These are phyloP conservation scores for Lepus europaeus DNA, from an alignment of 2,113 vertebrate genomes.

Conservation along the genomic window DNA sequence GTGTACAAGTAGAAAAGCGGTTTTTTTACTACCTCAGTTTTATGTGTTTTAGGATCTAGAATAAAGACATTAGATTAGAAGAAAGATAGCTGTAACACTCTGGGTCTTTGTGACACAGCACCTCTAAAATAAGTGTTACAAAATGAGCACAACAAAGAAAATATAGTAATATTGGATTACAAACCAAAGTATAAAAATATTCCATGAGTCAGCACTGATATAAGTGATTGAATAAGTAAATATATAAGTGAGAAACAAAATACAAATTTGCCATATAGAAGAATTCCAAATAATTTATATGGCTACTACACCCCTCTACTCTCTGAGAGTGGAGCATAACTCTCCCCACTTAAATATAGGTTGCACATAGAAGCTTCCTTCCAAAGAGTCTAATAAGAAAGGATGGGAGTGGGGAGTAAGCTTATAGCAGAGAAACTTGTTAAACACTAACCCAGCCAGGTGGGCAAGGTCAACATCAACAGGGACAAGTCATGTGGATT, in stretches of 20 bases:
- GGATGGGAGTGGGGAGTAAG: neutral
- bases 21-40: conserved; percentile 63
- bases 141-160: conserved; percentile 24
- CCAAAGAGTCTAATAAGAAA: neutral
- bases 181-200: conserved; percentile 22
- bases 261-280: neutral
- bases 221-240: conserved; percentile 7
- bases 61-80: conserved; percentile 19
- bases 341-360: neutral
- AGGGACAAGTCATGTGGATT: neutral
- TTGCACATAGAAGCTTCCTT: neutral
- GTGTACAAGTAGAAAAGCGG: neutral
- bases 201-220: neutral
- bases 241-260: neutral
- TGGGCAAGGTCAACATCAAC: neutral
- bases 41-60: conserved; percentile 28
- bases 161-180: neutral
- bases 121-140: conserved; percentile 35
- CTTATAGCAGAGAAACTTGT: neutral
- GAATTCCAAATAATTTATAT: conserved; percentile 39
- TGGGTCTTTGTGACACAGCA: neutral
- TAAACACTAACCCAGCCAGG: neutral
- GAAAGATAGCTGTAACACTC: conserved; percentile 17
- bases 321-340: neutral
- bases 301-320: too few species aligned